Conservation (phyloP, 1,140 invertebrate genomes). For the Drosophila saltans region DNA sequence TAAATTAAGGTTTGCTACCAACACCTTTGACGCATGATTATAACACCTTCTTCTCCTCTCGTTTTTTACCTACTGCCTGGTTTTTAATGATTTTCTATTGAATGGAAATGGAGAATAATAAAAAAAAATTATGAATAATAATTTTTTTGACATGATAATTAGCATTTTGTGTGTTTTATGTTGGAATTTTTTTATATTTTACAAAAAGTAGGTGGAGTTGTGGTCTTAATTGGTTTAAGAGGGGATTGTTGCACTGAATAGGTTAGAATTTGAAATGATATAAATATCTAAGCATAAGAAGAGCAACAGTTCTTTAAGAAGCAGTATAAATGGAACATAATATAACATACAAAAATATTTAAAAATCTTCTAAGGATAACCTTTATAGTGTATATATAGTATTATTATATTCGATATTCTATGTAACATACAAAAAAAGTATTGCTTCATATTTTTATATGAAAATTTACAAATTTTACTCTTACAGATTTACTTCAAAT, state of each 20-base stretch:
- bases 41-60: conserved; percentile 61
- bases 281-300: too few species aligned
- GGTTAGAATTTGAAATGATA: too few species aligned
- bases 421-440: too few species aligned
- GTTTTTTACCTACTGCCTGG: conserved; percentile 26
- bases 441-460: too few species aligned
- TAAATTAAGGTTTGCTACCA: conserved; percentile 24
- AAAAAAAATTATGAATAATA: conserved; percentile 13
- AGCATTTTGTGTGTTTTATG: conserved; percentile 56
- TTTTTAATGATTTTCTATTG: conserved; percentile 67
- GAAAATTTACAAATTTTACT: too few species aligned
- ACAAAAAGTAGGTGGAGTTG: conserved; percentile 72
- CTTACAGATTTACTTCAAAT: too few species aligned
- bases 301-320: too few species aligned
- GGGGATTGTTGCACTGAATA: neutral
- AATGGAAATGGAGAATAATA: conserved; percentile 4
- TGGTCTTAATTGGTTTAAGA: conserved; percentile 17
- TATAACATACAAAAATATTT: too few species aligned
- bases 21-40: conserved; percentile 70
- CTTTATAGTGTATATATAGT: too few species aligned
- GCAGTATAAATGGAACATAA: too few species aligned
- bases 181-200: conserved; percentile 51
- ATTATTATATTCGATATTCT: too few species aligned
- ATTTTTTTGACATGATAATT: conserved; percentile 53
- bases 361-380: too few species aligned